These are phyloP conservation scores for Nephrotoma appendiculata DNA, from an alignment of 2,888 invertebrate species.

Conservation along the genomic window DNA sequence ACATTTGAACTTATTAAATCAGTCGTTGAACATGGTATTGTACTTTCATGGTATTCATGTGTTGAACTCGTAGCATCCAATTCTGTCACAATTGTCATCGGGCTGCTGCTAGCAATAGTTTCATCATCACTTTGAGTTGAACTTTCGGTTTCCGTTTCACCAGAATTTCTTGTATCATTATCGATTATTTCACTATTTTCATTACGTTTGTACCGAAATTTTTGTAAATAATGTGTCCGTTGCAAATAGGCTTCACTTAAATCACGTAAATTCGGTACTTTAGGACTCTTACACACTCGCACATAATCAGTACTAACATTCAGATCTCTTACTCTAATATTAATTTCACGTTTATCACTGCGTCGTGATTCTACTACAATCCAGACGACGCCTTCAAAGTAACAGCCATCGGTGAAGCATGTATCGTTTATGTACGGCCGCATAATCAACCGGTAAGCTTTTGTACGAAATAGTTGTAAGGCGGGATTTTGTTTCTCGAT, in stretches of 20 bases:
- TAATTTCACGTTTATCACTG: slow-evolving; percentile 7
- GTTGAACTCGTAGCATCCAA: neutral
- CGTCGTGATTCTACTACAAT: slow-evolving; percentile 6
- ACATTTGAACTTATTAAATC: neutral
- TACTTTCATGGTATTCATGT: neutral
- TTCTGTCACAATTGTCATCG: neutral
- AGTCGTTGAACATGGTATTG: neutral
- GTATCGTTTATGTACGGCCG: slow-evolving; percentile 6
- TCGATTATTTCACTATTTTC: slow-evolving; percentile 6
- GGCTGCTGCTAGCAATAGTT: neutral
- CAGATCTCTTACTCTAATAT: slow-evolving; percentile 8
- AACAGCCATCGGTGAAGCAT: neutral
- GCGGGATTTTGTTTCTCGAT: slow-evolving; percentile 6
- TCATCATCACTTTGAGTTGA: neutral
- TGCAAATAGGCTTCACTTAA: neutral
- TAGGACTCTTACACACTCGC: slow-evolving; percentile 7
- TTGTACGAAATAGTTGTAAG: slow-evolving; percentile 7
- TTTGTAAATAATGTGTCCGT: neutral
- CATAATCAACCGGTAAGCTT: slow-evolving; percentile 6
- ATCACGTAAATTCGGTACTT: neutral
- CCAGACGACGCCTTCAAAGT: slow-evolving; percentile 5
- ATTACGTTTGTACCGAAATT: neutral
- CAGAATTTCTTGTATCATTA: slow-evolving; percentile 1
- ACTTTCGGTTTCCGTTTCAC: neutral
- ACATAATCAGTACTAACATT: slow-evolving; percentile 2